These are phyloP conservation scores for Erebia epiphron DNA, from an alignment of 2,888 invertebrate genomes.

Conservation along the genomic window DNA sequence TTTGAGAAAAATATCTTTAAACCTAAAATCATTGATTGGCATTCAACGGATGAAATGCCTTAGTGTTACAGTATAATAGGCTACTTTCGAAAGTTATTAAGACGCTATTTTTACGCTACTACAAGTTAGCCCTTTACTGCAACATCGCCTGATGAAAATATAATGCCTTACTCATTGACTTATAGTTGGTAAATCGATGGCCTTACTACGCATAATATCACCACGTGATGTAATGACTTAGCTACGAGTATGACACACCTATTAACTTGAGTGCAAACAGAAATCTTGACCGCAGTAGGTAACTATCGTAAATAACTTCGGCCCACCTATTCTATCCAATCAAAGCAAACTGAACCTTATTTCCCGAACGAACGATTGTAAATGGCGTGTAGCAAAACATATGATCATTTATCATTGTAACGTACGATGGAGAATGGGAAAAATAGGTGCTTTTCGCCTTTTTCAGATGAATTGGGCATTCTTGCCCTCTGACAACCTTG, in stretches of 20 bases:
- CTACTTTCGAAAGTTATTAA: too few species aligned
- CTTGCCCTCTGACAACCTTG: slow-evolving; percentile 25
- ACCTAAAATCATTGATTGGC: too few species aligned
- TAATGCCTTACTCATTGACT: too few species aligned
- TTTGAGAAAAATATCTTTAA: too few species aligned
- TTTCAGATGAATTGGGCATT: slow-evolving; percentile 31
- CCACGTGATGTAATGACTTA: not conserved
- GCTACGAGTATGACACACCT: not conserved
- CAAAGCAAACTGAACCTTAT: not conserved
- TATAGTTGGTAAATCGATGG: too few species aligned
- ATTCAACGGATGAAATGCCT: too few species aligned
- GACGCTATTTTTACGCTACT: too few species aligned
- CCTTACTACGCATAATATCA: not conserved
- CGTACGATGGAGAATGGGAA: slow-evolving; percentile 17
- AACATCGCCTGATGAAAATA: too few species aligned
- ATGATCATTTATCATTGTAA: slow-evolving; percentile 36
- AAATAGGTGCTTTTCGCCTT: slow-evolving; percentile 31
- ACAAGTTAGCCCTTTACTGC: too few species aligned
- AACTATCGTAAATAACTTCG: not conserved
- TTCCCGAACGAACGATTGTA: too few species aligned
- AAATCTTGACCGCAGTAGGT: not conserved
- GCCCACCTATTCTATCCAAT: not conserved
- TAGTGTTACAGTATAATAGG: too few species aligned
- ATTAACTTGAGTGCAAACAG: slow-evolving; percentile 8
- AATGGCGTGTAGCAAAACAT: not conserved